Evolutionary conservation across 2,888 invertebrate species (phyloP).

Genomic region (Acleris sparsana): DNA sequence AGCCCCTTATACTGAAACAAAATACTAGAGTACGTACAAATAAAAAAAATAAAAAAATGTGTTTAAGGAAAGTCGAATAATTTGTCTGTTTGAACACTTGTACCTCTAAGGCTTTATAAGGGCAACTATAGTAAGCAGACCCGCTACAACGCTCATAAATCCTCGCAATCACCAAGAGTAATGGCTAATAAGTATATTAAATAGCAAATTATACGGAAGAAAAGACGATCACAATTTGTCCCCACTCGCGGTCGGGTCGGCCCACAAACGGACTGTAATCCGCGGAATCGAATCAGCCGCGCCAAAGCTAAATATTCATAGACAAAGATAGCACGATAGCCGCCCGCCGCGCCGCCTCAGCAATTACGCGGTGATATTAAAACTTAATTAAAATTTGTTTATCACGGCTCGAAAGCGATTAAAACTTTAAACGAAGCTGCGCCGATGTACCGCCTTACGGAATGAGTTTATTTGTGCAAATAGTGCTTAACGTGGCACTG

Average conservation of each 20-base stretch:
- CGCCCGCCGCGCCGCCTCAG: constrained; percentile 59
- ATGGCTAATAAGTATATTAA: neutral
- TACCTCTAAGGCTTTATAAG: too few species aligned
- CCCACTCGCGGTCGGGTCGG: constrained; percentile 12
- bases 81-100: too few species aligned
- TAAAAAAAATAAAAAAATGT: too few species aligned
- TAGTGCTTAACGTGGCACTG: constrained; percentile 61
- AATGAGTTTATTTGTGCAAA: constrained; percentile 69
- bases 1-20: too few species aligned
- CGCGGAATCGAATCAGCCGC: constrained; percentile 43
- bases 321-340: constrained; percentile 74
- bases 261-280: constrained; percentile 35
- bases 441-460: constrained; percentile 75
- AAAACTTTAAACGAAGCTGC: constrained; percentile 81
- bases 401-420: constrained; percentile 82
- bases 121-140: too few species aligned
- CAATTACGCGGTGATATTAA: constrained; percentile 83
- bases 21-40: too few species aligned
- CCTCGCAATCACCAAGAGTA: neutral
- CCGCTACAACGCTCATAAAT: too few species aligned
- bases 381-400: constrained; percentile 84
- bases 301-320: constrained; percentile 67
- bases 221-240: constrained; percentile 28
- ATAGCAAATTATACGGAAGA: constrained; percentile 25
- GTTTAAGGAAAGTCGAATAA: too few species aligned